A percentile compares a stretch with the other conserved stretches of the same genome.
phyloP scores from a whole-genome alignment of 2,797 vertebrate genomes.

The Sebastes reedi region DNA sequence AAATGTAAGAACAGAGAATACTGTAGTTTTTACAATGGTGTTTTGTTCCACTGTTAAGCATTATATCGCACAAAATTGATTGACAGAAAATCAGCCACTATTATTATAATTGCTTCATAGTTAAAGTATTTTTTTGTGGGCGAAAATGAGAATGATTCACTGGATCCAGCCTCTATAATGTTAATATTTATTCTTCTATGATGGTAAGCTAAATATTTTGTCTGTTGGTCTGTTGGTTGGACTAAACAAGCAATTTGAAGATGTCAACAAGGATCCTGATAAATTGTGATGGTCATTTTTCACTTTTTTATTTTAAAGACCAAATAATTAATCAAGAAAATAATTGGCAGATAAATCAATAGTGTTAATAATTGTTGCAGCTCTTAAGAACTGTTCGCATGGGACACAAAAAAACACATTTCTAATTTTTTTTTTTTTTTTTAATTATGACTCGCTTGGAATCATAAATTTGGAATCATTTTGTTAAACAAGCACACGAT shows the following conservation, averaged over 20 bases:
- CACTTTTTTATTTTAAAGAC: not conserved
- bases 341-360: not conserved
- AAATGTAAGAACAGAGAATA: not conserved
- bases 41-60: not conserved
- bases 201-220: not conserved
- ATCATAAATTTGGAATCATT: not conserved
- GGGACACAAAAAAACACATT: not conserved
- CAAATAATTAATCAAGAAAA: not conserved
- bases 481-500: not conserved
- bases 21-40: not conserved
- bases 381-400: not conserved
- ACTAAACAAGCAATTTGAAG: not conserved
- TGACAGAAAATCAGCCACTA: not conserved
- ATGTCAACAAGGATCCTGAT: not conserved
- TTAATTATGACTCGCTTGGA: not conserved
- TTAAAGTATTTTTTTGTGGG: not conserved
- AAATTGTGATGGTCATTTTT: not conserved
- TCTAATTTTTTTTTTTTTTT: not conserved
- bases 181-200: not conserved
- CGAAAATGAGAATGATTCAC: not conserved
- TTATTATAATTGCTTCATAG: not conserved
- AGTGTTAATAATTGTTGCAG: not conserved
- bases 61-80: not conserved
- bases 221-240: not conserved
- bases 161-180: not conserved